Conservation (phyloP, 2,888 invertebrate genomes). For the Xanthostigma xanthostigma region DNA sequence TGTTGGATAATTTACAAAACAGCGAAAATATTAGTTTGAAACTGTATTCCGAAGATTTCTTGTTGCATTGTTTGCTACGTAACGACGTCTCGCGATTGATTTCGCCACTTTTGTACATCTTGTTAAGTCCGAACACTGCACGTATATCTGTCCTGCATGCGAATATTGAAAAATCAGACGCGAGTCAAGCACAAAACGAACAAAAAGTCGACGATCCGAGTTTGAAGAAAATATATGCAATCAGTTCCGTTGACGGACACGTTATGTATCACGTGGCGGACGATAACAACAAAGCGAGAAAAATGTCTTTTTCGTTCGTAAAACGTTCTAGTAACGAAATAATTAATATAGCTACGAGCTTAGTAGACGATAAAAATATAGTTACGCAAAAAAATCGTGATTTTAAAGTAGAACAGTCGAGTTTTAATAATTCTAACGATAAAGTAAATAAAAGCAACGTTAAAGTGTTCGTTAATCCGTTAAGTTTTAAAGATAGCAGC, state of each 20-base stretch:
- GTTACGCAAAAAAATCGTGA: slow-evolving; percentile 27
- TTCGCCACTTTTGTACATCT: slow-evolving; percentile 58
- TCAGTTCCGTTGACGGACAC: slow-evolving; percentile 68
- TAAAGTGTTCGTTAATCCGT: slow-evolving; percentile 28
- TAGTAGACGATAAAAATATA: slow-evolving; percentile 24
- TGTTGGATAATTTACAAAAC: slow-evolving; percentile 51
- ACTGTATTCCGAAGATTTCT: slow-evolving; percentile 57
- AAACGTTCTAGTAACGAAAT: slow-evolving; percentile 19
- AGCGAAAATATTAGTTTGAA: slow-evolving; percentile 39
- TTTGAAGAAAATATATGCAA: slow-evolving; percentile 56
- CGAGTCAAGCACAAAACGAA: slow-evolving; percentile 18
- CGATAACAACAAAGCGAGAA: slow-evolving; percentile 25
- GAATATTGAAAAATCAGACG: slow-evolving; percentile 32
- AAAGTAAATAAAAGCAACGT: slow-evolving; percentile 20
- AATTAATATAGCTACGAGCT: slow-evolving; percentile 26
- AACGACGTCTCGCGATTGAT: slow-evolving; percentile 66
- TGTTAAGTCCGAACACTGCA: slow-evolving; percentile 65
- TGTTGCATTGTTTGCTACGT: slow-evolving; percentile 53
- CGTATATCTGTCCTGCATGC: slow-evolving; percentile 67
- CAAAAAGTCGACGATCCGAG: slow-evolving; percentile 21
- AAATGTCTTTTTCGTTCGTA: slow-evolving; percentile 27
- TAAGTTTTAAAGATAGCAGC: slow-evolving; percentile 24
- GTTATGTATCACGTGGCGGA: slow-evolving; percentile 47
- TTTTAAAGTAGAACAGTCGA: slow-evolving; percentile 20
- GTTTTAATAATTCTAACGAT: slow-evolving; percentile 11